These are phyloP conservation scores for Pristionchus arcanus DNA, from an alignment of 2,888 invertebrate species.

Conservation along the genomic window DNA sequence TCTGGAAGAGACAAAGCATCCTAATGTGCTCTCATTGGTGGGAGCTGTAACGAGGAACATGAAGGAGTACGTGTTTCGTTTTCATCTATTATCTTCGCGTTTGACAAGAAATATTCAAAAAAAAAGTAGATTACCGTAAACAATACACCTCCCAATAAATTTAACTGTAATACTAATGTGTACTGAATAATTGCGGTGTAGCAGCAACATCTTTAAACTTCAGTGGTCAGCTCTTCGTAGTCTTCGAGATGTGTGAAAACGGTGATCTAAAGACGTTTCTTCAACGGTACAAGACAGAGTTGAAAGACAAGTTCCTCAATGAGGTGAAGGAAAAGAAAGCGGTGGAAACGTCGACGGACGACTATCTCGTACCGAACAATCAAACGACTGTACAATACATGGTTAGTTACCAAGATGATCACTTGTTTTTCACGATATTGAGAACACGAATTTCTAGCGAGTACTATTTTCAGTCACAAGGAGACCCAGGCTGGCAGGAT, in stretches of 20 bases:
- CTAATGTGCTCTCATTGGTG: slow-evolving; percentile 66
- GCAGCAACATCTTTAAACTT: neutral
- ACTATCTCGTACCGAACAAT: slow-evolving; percentile 51
- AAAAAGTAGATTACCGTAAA: neutral
- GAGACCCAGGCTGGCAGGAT: neutral
- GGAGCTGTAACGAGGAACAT: slow-evolving; percentile 66
- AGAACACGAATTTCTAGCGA: neutral
- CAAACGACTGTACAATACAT: slow-evolving; percentile 5
- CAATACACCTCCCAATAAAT: neutral
- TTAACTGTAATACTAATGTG: neutral
- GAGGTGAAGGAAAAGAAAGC: slow-evolving; percentile 20
- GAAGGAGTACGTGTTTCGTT: slow-evolving; percentile 59
- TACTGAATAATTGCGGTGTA: slow-evolving; percentile 1
- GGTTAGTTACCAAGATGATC: neutral
- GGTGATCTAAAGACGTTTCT: slow-evolving; percentile 63
- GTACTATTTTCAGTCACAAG: slow-evolving; percentile 37
- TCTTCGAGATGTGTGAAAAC: slow-evolving; percentile 63
- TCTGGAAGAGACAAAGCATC: slow-evolving; percentile 60
- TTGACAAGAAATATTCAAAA: neutral
- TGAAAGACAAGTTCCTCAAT: slow-evolving; percentile 48
- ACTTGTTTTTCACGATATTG: neutral
- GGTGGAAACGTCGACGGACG: neutral
- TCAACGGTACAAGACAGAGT: slow-evolving; percentile 30
- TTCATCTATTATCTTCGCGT: neutral
- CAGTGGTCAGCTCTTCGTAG: slow-evolving; percentile 65